A percentile compares a stretch with the other conserved stretches of the same genome.
Evolutionary conservation across 2,888 invertebrate species (phyloP).

Genomic region (Corbicula japonica): DNA sequence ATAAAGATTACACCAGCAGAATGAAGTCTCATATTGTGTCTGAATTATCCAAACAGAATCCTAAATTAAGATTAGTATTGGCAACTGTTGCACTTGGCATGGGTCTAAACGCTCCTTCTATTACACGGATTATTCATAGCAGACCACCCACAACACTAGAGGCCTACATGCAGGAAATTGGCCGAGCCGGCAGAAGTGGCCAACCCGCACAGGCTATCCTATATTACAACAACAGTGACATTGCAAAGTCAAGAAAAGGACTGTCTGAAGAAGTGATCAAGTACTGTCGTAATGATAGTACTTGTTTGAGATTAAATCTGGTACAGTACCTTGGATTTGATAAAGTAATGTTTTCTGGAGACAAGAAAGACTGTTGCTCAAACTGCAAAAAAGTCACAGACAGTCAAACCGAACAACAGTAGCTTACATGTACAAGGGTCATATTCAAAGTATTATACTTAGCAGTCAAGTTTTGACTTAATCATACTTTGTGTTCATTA

Average conservation of each 20-base stretch:
- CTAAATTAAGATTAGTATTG: conserved; percentile 44
- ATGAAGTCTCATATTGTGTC: conserved; percentile 58
- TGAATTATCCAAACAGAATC: conserved; percentile 45
- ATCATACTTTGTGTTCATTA: no score
- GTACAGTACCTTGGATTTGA: conserved; percentile 32
- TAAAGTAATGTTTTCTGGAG: conserved; percentile 28
- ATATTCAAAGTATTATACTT: no score
- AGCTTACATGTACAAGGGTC: no score
- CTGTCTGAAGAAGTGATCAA: conserved; percentile 19
- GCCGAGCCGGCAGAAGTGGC: conserved; percentile 57
- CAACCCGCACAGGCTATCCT: conserved; percentile 43
- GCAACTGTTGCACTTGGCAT: conserved; percentile 62
- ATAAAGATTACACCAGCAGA: conserved; percentile 57
- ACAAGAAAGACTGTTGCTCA: conserved; percentile 23
- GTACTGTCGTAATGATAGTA: not conserved
- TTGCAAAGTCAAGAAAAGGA: conserved; percentile 52
- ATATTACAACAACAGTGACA: conserved; percentile 61
- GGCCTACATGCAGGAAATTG: conserved; percentile 60
- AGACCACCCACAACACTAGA: conserved; percentile 56
- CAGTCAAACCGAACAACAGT: no score
- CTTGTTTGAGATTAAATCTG: conserved; percentile 36
- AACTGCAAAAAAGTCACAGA: conserved; percentile 27
- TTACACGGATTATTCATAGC: conserved; percentile 52
- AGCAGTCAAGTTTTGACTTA: no score
- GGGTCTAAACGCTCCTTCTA: conserved; percentile 57